Base-by-base conservation (phyloP, 2,113 vertebrate species). In the Lepidothrix coronata region DNA sequence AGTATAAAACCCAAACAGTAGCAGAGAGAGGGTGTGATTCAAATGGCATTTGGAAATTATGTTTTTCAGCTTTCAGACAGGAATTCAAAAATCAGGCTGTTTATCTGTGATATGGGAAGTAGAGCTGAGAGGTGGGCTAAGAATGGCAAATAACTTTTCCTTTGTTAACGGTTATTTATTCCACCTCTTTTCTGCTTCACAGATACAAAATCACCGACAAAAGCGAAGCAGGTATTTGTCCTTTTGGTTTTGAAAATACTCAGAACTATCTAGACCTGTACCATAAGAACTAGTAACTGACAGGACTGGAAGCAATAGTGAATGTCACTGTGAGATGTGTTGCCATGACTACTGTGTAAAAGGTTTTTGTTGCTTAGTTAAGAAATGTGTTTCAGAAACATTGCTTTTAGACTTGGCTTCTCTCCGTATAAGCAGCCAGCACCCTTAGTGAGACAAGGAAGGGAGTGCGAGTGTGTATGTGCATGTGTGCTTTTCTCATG, bases 191-290 rank as follows among this genome's bases (percentile, higher is more conserved):
- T 94, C 85, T 91, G 59, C 55, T 97, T 83, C 92, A 78, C 97
- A 99, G 98, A 98, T 97, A 88, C 93, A 85, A 98, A 96, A 95
- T 97, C 97, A 73, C 96, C 97, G 7, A 91, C 97, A 67, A 98
- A 98, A 97, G 88, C 78, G 66, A 98, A 98, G 83, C 98, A 98
- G 98, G 98, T 99, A 98, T 97, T 96, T 96, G 82, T 96, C 43
- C 80, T 94, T 79, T 79, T 79, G 41, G 4, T 95, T 84, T 92
- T 93, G 68, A 96, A 96, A 96, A 77, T 66, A 27, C 59, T 84
- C 11, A 9, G 25, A 48, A 48, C 59, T 86, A 30, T 86, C 57
- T 52, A 57, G 37, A 14, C 78, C 46, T 82, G 15, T 89, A 33
- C 28, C 30, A 41, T 35, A 43, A 30, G 73, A 52, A 75, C 90